These are phyloP conservation scores for Hypothenemus hampei DNA, from an alignment of 1,140 invertebrate genomes.

Conservation along the genomic window DNA sequence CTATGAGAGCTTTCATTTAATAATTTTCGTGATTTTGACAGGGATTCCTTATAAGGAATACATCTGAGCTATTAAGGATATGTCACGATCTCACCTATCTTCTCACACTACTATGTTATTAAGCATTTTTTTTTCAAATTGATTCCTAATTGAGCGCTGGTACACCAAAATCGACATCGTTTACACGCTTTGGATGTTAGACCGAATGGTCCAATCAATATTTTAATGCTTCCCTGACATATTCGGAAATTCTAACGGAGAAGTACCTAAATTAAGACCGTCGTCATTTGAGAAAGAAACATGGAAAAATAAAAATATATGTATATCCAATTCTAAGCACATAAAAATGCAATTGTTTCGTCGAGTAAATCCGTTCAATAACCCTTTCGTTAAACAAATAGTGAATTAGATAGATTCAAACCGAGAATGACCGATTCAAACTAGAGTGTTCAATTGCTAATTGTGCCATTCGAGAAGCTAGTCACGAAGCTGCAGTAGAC, in stretches of 20 bases:
- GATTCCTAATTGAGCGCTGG: no score
- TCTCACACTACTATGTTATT: neutral
- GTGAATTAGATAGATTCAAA: slow-evolving; percentile 10
- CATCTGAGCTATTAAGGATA: slow-evolving; percentile 3
- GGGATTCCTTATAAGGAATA: neutral
- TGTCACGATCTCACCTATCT: neutral
- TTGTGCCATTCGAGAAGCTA: slow-evolving; percentile 12
- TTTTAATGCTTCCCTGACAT: no score
- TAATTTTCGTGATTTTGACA: slow-evolving; percentile 5
- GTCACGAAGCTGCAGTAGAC: slow-evolving; percentile 11
- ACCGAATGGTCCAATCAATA: no score
- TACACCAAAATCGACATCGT: no score
- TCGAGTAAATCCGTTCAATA: slow-evolving; percentile 7
- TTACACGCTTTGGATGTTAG: no score
- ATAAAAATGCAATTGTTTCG: no score
- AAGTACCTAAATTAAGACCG: no score
- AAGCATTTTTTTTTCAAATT: slow-evolving; percentile 1
- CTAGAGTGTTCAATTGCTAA: slow-evolving; percentile 12
- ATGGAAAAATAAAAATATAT: no score
- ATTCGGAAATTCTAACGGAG: no score
- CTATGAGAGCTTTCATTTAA: slow-evolving; percentile 1
- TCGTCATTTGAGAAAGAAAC: no score
- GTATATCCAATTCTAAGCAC: no score
- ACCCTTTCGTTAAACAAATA: neutral
- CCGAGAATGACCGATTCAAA: slow-evolving; percentile 5